Base-by-base conservation (phyloP, 2,888 invertebrate genomes). In the Cephus pulcher region DNA sequence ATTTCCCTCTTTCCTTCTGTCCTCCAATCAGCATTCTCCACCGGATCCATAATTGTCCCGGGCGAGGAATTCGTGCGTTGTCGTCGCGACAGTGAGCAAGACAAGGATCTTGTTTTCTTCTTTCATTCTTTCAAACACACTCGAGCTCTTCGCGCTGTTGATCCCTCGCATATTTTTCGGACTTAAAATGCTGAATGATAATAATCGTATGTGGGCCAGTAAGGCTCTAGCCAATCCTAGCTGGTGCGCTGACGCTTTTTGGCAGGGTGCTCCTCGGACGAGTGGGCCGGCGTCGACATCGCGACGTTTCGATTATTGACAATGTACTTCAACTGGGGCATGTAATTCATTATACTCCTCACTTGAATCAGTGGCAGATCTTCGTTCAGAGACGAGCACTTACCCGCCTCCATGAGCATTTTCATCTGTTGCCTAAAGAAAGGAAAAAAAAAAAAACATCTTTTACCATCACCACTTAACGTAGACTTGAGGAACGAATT, bases 261-360 rank as follows among this genome's bases (percentile, higher is more conserved):
- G 76, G 92, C 88, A 76, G 88, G 89, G 85, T 91, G 91, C 83
- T 91, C 92, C 79, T 91, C 91, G 78, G 90, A 89, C 77, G 89
- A 87, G 80, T 90, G 90, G 74, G 90, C 87, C 74, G 89, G 88
- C 35, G 89, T 84, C 69, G 92, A 89, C 85, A 91, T 90, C 79
- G 89, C 89, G 81, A 91, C 90, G 81, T 91, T 91, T 83, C 92
- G 89, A 87, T 93, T 93, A 79, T 94, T 93, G 92, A 96, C 94
- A 95, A 97, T 97, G 93, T 97, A 97, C 90, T 96, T 96, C 92
- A 97, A 93, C 92, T 97, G 97, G 40, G 96, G 95, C 96, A 97
- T 96, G 92, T 94, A 97, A 89, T 95, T 95, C 93, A 97, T 95
- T 82, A 97, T 95, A 92, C 96, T 96, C 82, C 95, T 95, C 85